Evolutionary conservation across 2,797 vertebrate species (phyloP).

Genomic region (Anguilla anguilla): DNA sequence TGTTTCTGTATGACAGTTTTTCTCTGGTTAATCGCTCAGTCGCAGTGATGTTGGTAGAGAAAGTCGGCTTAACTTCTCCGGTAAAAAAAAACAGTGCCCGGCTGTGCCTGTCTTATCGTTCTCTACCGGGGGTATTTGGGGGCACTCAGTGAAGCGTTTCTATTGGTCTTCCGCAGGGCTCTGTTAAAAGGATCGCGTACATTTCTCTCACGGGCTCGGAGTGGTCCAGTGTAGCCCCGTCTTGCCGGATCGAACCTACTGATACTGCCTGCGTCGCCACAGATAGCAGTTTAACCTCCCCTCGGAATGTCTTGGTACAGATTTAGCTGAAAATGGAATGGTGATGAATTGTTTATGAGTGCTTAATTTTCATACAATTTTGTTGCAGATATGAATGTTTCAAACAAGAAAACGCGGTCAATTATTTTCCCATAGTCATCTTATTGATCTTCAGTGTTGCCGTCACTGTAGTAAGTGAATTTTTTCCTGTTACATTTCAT

Average conservation of each 20-base stretch:
- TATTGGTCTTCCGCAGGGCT: background rate
- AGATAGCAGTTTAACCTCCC: background rate
- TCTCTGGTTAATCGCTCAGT: background rate
- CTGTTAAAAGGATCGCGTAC: background rate
- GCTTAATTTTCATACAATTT: too few relatives aligned
- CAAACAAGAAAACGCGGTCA: conserved; percentile 85
- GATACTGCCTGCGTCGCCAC: background rate
- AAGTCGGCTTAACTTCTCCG: too few relatives aligned
- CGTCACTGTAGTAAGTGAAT: conserved; percentile 87
- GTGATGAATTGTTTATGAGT: background rate
- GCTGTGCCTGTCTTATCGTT: background rate
- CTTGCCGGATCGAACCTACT: background rate
- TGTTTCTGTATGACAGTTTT: background rate
- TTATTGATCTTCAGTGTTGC: conserved; percentile 87
- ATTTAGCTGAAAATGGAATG: too few relatives aligned
- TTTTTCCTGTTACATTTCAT: background rate
- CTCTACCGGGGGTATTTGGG: background rate
- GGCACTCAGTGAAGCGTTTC: background rate
- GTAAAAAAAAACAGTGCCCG: background rate
- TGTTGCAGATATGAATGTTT: conserved; percentile 93
- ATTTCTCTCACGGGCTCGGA: background rate
- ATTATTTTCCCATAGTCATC: conserved; percentile 80
- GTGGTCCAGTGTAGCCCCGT: background rate
- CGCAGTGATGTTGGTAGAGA: background rate
- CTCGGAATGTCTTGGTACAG: background rate